Evolutionary conservation across 1,140 invertebrate genomes (phyloP).

Genomic region (Xylocopa sonorina): DNA sequence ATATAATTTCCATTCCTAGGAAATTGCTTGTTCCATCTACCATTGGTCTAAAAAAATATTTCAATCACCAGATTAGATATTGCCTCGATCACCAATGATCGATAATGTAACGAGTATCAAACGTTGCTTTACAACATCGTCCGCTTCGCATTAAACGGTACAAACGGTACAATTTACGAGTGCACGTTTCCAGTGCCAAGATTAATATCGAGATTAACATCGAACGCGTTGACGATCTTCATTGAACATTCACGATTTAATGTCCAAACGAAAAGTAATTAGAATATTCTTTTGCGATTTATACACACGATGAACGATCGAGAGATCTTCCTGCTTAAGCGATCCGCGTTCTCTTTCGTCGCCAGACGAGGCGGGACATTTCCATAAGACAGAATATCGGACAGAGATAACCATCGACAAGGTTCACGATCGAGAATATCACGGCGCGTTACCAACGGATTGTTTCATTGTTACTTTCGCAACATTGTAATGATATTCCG

Average conservation of each 20-base stretch:
- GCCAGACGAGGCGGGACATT: not conserved
- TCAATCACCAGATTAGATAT: not conserved
- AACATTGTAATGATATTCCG: conserved; percentile 36
- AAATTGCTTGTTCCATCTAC: not conserved
- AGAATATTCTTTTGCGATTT: not conserved
- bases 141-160: too few relatives aligned
- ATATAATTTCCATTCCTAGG: not conserved
- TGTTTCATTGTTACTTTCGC: conserved; percentile 37
- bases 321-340: too few relatives aligned
- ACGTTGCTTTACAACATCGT: not conserved
- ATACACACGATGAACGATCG: too few relatives aligned
- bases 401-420: conserved; percentile 13
- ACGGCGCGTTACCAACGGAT: not conserved
- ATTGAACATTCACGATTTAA: too few relatives aligned
- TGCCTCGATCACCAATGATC: not conserved
- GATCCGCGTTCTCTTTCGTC: not conserved
- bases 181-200: too few relatives aligned
- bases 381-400: not conserved
- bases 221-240: too few relatives aligned
- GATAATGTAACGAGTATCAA: not conserved
- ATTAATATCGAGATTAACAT: too few relatives aligned
- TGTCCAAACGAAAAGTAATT: too few relatives aligned
- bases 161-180: too few relatives aligned
- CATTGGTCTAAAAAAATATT: not conserved
- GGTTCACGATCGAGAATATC: not conserved